A percentile compares a stretch with the other conserved stretches of the same genome.
phyloP scores from a whole-genome alignment of 2,113 vertebrate species.

The Hirundichthys speculiger region DNA sequence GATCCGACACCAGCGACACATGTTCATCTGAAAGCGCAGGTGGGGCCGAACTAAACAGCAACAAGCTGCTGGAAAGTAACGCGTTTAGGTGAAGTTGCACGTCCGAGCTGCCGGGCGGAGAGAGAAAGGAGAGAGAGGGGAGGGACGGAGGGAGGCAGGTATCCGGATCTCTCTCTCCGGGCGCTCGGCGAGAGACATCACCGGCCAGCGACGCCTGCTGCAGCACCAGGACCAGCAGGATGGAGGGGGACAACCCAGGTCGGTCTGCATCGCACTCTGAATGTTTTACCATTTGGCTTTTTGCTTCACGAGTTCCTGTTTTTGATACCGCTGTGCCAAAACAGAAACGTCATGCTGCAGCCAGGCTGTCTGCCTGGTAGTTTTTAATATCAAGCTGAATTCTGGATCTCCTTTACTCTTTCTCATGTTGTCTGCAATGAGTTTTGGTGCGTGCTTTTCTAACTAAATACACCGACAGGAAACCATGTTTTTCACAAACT shows the following conservation, averaged over 20 bases:
- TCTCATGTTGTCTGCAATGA: too few species aligned
- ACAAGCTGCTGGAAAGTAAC: slow-evolving; percentile 32
- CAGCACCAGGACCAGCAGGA: slow-evolving; percentile 64
- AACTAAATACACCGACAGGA: background rate
- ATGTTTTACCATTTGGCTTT: background rate
- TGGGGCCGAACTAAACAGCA: slow-evolving; percentile 7
- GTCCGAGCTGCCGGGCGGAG: background rate
- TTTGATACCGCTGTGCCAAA: slow-evolving; percentile 6
- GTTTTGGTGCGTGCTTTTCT: too few species aligned
- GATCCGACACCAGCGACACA: background rate
- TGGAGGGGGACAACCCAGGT: slow-evolving; percentile 75
- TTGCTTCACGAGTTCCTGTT: background rate
- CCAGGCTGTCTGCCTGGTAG: too few species aligned
- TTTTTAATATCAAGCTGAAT: too few species aligned
- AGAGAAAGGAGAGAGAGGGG: background rate
- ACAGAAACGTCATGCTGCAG: slow-evolving; percentile 3
- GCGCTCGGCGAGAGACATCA: slow-evolving; percentile 25
- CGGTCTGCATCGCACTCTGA: slow-evolving; percentile 22
- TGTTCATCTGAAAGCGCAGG: too few species aligned
- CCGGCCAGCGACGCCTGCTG: slow-evolving; percentile 46
- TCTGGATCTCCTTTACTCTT: too few species aligned
- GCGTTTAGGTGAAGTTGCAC: background rate
- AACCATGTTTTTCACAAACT: background rate
- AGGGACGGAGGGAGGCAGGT: slow-evolving; percentile 12
- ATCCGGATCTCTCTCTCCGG: slow-evolving; percentile 49